Base-by-base conservation (phyloP, 2,888 invertebrate species). In the Uloborus plumipes region DNA sequence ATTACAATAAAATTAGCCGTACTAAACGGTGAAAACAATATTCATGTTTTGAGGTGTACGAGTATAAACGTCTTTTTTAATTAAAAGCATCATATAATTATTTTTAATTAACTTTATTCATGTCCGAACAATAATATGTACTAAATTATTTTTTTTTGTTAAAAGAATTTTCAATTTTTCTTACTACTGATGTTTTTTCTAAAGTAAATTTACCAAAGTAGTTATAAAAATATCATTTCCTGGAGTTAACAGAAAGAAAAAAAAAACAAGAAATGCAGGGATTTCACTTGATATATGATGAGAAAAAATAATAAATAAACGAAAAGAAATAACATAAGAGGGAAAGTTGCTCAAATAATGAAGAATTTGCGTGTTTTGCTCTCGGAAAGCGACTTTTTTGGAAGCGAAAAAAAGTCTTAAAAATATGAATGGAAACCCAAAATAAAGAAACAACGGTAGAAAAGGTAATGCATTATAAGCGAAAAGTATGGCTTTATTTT, bases 401-500 rank as follows among this genome's bases (percentile, higher is more conserved):
- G n/a, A 13, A 39, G 9, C 3, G 39, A 39, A 11, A 39, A 31
- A 39, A 39, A 39, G 11, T 11, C 39, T 39, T 6, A 11, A 39
- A 39, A 39, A 39, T 39, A 39, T n/a, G 55, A 55, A 16, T 55
- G 16, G 0, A 55, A 55, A 20, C 16, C 1, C 15, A 11, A 20
- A 26, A 26, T 26, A 26, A 18, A 20, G 20, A 55, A 55, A 55
- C 55, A 55, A 15, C 55, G 11, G 20, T 9, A 55, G n/a, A 55
- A 55, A 55, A 55, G 16, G 15, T 16, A 39, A 39, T 39, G 39
- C 39, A 39, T 39, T 39, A 39, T 11, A 11, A 39, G 9, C 39
- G 39, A 39, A 39, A 39, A 9, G 20, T 20, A 67, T 75, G 59
- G 22, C 59, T 75, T 59, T 59, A 67, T 70, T 58, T 58, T 64